These are phyloP conservation scores for Diphyllodes magnificus DNA, from an alignment of 2,113 vertebrate species.

Conservation along the genomic window DNA sequence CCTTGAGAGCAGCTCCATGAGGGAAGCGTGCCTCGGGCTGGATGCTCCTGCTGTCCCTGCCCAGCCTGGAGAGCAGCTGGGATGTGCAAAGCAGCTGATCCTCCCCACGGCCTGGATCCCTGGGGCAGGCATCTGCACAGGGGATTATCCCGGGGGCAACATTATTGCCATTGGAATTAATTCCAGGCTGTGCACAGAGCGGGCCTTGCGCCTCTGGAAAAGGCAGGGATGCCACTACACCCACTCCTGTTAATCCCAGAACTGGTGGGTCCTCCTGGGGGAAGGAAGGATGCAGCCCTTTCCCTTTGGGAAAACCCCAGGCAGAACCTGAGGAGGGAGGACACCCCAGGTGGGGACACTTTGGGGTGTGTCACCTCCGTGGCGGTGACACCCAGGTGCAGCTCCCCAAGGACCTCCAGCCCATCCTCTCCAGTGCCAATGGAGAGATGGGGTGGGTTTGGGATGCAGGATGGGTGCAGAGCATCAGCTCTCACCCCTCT, in stretches of 20 bases:
- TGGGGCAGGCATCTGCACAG: not conserved
- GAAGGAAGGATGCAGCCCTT: not conserved
- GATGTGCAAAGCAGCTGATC: not conserved
- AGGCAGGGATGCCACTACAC: not conserved
- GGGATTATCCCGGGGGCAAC: not conserved
- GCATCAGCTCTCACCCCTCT: not conserved
- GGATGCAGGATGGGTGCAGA: not conserved
- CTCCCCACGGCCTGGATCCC: accelerated
- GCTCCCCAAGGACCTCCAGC: not conserved
- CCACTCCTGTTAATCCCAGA: accelerated
- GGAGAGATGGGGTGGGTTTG: not conserved
- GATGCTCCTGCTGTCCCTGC: not conserved
- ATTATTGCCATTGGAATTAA: not conserved
- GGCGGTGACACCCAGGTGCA: not conserved
- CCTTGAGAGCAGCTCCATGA: not conserved
- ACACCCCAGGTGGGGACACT: not conserved
- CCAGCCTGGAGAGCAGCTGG: not conserved
- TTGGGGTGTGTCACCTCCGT: accelerated
- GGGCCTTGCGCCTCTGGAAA: not conserved
- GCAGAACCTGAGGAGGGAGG: not conserved
- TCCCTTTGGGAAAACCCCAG: not conserved
- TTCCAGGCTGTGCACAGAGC: not conserved
- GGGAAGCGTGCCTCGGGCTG: accelerated
- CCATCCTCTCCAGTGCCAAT: too few species aligned
- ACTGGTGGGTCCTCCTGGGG: not conserved